Evolutionary conservation across 2,888 invertebrate species (phyloP), one percentile per base, ranked within the genome.

Genomic region (Aleiodes alternator): DNA sequence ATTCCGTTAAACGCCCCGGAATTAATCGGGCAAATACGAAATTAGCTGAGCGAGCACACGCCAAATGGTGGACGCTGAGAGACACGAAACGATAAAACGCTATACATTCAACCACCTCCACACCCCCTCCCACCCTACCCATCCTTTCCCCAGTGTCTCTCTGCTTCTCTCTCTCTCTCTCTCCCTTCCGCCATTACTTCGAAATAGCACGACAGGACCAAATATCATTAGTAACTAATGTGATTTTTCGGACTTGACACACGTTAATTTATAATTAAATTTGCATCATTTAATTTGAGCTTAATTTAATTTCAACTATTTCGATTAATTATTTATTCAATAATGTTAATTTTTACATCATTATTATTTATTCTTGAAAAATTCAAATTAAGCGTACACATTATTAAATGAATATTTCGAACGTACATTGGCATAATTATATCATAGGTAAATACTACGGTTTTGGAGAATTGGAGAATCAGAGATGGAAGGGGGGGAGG

Each of bases 21-120:
- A 86, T 87, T 87, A 86, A 87, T 87, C 85, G 85, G 82, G 83
- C 84, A 87, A 86, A 86, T 84, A 86, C 83, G 83, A 86, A 86
- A 86, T 87, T 86, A 86, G 87, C 84, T 82, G 83, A 84, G 78
- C 80, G 77, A 72, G 72, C 76, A 57, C 38, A 76, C 64, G 71
- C 66, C 69, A 57, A 59, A 68, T 64, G 69, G 73, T 72, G 61
- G 74, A 72, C 75, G 69, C 59, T 48, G 75, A 72, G 69, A 64
- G 50, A 48, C 75, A 64, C 64, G 64, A 64, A 64, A 64, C 48
- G 64, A 64, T 64, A 64, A 64, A 64, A 48, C 43, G 11, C 23
- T 16, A 23, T 12, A 14, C 64, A 16, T 48, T 23, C 38, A 12
- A 34, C 12, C 61, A 43, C 64, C 16, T 14, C 61, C 55, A 2